Evolutionary conservation across 2,888 invertebrate species (phyloP).

Genomic region (Tanaodytes sp.): DNA sequence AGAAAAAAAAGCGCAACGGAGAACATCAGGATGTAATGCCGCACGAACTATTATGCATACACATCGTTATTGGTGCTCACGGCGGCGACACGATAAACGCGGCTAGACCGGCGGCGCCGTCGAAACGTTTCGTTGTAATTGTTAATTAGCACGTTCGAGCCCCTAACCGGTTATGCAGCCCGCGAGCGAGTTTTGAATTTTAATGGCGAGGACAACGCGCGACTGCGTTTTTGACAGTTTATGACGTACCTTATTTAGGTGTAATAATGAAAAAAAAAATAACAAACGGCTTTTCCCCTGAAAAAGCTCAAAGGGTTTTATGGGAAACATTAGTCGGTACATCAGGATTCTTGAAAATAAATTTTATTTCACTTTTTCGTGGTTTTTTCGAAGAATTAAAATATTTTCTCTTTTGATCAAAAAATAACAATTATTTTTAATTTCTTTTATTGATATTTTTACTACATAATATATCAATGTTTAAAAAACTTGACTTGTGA

Average conservation of each 20-base stretch:
- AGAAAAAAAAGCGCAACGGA: background rate
- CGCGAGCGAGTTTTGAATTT: slow-evolving; percentile 42
- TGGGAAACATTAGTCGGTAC: too few relatives aligned
- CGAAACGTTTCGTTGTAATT: slow-evolving; percentile 60
- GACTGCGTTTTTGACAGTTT: slow-evolving; percentile 50
- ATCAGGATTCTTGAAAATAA: too few relatives aligned
- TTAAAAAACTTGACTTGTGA: too few relatives aligned
- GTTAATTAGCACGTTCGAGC: slow-evolving; percentile 61
- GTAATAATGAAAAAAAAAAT: background rate
- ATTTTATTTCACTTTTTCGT: too few relatives aligned
- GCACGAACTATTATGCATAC: slow-evolving; percentile 50
- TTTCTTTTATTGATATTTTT: too few relatives aligned
- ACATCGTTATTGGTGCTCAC: slow-evolving; percentile 48
- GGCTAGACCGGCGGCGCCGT: slow-evolving; percentile 60
- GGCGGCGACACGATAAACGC: slow-evolving; percentile 57
- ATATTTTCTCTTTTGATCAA: too few relatives aligned
- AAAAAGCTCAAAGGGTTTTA: too few relatives aligned
- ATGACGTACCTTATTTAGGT: slow-evolving; percentile 7
- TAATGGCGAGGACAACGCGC: slow-evolving; percentile 36
- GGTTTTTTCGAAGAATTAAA: too few relatives aligned
- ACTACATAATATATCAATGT: too few relatives aligned
- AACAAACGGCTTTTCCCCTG: too few relatives aligned
- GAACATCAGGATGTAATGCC: slow-evolving; percentile 49
- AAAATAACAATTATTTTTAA: too few relatives aligned
- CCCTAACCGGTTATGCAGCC: slow-evolving; percentile 48